phyloP scores from a whole-genome alignment of 2,888 invertebrate genomes.

The Diogma glabrata region DNA sequence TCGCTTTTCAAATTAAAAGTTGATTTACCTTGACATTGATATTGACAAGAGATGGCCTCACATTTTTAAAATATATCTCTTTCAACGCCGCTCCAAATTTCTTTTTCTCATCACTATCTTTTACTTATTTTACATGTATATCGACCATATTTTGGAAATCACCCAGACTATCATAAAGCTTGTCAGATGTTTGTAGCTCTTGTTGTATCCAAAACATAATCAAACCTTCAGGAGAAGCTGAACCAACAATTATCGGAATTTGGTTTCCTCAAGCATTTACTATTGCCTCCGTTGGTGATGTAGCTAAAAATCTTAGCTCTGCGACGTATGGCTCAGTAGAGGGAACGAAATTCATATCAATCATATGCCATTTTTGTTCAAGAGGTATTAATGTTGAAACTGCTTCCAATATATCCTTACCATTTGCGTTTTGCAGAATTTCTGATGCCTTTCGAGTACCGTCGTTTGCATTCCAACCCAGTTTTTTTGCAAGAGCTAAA shows the following conservation, averaged over 20 bases:
- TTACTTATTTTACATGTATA: too few species aligned
- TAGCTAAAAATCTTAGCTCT: constrained; percentile 27
- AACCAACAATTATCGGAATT: constrained; percentile 32
- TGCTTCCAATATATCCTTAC: constrained; percentile 26
- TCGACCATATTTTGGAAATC: too few species aligned
- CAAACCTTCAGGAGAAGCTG: constrained; percentile 32
- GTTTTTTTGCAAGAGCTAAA: constrained; percentile 28
- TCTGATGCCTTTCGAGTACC: constrained; percentile 25
- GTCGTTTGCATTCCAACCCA: constrained; percentile 30
- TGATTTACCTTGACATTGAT: too few species aligned
- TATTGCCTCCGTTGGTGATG: constrained; percentile 24
- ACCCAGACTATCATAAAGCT: background rate
- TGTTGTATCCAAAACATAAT: too few species aligned
- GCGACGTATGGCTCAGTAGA: constrained; percentile 30
- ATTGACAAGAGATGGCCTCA: too few species aligned
- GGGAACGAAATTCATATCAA: constrained; percentile 31
- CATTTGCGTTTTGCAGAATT: constrained; percentile 26
- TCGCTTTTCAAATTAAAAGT: too few species aligned
- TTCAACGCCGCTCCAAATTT: too few species aligned
- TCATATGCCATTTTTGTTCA: constrained; percentile 28
- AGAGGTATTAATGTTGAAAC: constrained; percentile 25
- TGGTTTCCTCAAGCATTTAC: constrained; percentile 29
- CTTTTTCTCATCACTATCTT: too few species aligned
- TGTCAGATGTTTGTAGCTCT: too few species aligned
- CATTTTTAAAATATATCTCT: too few species aligned